Percentiles rank a stretch among this genome's conserved stretches.
These are phyloP conservation scores for Trilocha varians DNA, from an alignment of 2,888 invertebrate species.

Conservation along the genomic window DNA sequence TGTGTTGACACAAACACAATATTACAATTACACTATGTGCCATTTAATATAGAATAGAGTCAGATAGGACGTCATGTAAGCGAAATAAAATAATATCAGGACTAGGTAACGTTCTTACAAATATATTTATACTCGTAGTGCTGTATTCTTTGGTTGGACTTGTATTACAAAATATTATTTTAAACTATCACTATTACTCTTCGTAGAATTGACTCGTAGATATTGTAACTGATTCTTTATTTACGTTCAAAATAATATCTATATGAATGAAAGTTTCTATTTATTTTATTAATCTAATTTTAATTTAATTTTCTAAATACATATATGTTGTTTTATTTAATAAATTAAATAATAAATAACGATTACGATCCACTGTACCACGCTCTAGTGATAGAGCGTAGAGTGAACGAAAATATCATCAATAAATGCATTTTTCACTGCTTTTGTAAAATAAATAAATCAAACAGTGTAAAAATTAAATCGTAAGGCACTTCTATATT, in stretches of 20 bases:
- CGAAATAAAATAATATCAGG: conserved; percentile 9
- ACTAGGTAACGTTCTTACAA: conserved; percentile 19
- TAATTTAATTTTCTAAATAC: not conserved
- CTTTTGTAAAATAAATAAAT: conserved; percentile 37
- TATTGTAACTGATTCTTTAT: conserved; percentile 9
- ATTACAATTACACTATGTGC: conserved; percentile 46
- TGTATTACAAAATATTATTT: conserved; percentile 16
- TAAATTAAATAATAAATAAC: conserved; percentile 26
- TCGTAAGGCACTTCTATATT: conserved; percentile 72
- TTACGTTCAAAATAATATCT: not conserved
- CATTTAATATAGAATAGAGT: conserved; percentile 24
- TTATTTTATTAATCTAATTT: not conserved
- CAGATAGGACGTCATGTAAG: conserved; percentile 19
- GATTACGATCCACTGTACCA: conserved; percentile 27
- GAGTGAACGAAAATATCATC: conserved; percentile 25
- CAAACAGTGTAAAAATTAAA: conserved; percentile 59
- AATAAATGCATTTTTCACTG: conserved; percentile 66
- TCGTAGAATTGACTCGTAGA: conserved; percentile 56
- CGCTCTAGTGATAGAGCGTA: conserved; percentile 40
- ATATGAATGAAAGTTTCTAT: not conserved
- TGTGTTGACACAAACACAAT: conserved; percentile 58
- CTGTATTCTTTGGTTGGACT: conserved; percentile 26
- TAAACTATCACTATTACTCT: conserved; percentile 24
- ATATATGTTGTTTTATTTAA: conserved; percentile 12
- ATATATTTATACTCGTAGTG: conserved; percentile 19